phyloP scores from a whole-genome alignment of 2,888 invertebrate species.

The Ichneumoninae sp. region DNA sequence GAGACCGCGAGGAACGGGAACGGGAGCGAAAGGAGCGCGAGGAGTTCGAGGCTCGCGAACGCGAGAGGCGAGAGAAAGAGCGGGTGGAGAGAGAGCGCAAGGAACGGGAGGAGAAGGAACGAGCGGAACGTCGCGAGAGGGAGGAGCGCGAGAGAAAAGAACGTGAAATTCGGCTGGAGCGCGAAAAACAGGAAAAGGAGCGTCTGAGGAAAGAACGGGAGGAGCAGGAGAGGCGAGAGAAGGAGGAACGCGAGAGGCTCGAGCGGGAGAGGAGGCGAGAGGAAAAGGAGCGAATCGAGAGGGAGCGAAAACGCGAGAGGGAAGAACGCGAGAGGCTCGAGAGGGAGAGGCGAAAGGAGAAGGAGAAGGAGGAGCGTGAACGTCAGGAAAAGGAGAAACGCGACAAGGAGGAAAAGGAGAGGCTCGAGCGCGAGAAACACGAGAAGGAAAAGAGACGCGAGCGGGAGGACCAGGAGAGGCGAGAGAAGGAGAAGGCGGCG shows the following conservation, averaged over 20 bases:
- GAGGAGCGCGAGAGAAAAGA: slow-evolving; percentile 77
- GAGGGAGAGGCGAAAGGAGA: slow-evolving; percentile 79
- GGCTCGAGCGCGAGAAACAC: slow-evolving; percentile 80
- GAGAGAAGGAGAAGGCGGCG: slow-evolving; percentile 77
- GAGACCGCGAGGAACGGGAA: slow-evolving; percentile 80
- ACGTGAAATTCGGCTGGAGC: slow-evolving; percentile 76
- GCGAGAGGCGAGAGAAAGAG: slow-evolving; percentile 80
- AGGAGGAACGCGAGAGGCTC: slow-evolving; percentile 84
- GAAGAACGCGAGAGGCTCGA: slow-evolving; percentile 79
- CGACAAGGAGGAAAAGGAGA: slow-evolving; percentile 83
- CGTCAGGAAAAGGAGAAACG: slow-evolving; percentile 80
- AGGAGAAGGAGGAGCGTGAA: slow-evolving; percentile 80
- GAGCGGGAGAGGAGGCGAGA: slow-evolving; percentile 77
- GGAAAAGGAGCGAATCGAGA: slow-evolving; percentile 83
- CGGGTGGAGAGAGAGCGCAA: slow-evolving; percentile 78
- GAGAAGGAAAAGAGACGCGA: slow-evolving; percentile 80
- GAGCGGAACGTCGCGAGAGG: slow-evolving; percentile 72
- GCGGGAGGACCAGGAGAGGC: slow-evolving; percentile 84
- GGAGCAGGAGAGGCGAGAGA: slow-evolving; percentile 79
- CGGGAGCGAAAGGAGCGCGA: slow-evolving; percentile 77
- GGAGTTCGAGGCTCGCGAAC: slow-evolving; percentile 78
- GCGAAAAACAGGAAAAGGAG: slow-evolving; percentile 79
- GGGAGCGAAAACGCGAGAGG: slow-evolving; percentile 83
- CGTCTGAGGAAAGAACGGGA: slow-evolving; percentile 82
- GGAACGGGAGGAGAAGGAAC: slow-evolving; percentile 76